Evolutionary conservation across 2,888 invertebrate genomes (phyloP), one percentile per base, ranked within the genome.

Genomic region (Amphimallon solstitiale): DNA sequence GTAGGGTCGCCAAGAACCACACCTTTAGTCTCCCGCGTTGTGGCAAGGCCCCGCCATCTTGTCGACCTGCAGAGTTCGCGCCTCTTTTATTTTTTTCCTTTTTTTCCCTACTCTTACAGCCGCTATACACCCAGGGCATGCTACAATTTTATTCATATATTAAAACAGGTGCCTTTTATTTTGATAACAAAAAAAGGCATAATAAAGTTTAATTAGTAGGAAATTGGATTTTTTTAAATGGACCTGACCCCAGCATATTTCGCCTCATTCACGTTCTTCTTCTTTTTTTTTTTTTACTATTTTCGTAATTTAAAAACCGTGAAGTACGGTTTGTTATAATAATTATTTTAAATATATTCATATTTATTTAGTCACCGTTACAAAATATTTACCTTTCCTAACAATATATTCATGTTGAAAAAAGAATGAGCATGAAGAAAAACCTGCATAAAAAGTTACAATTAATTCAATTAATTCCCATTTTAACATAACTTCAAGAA

Each of bases 21-120:
- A 74, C 74, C 74, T 74, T 72, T 72, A 72, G 71, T 72, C 67
- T 73, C 73, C 73, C 72, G 73, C 73, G 67, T 71, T 67, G 70
- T 70, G 29, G 35, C 56, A 46, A 60, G 49, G 68, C 68, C n/a
- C 67, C 75, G 75, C 75, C 75, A 75, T 75, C 73, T 75, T 75
- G 75, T 71, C 67, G 70, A 72, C 69, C 69, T 68, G 71, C 70
- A 52, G 68, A 63, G 69, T 71, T 65, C 66, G 66, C 70, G 68
- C 65, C 66, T 71, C 70, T 72, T 72, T 73, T 72, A 71, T 67
- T 69, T 70, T 56, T 40, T 29, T 5, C 29, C 5, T 29, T 29
- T 29, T 29, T 29, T 29, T 29, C 9, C 29, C 1, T 29, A 5
- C 5, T 29, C 37, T 40, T 56, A 43, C 51, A 51, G 40, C 51